phyloP scores from a whole-genome alignment of 2,113 vertebrate species.

The Calidris pygmaea region DNA sequence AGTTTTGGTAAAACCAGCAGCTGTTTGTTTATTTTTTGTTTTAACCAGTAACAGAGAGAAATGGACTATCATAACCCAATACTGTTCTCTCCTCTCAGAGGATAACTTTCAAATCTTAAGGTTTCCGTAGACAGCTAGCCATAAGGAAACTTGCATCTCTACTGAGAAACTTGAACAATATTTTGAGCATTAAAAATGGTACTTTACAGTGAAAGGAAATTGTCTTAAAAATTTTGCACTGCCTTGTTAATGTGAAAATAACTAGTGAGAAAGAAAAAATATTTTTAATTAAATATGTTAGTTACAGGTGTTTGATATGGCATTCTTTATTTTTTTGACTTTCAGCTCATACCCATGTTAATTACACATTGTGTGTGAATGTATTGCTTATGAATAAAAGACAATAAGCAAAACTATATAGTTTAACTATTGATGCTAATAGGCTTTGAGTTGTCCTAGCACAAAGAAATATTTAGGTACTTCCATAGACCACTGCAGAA shows the following conservation, averaged over 20 bases:
- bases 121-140: background rate
- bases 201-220: background rate
- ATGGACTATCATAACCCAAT: background rate
- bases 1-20: background rate
- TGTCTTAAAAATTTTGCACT: background rate
- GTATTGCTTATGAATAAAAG: background rate
- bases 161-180: background rate
- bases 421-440: background rate
- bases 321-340: background rate
- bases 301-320: background rate
- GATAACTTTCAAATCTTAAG: background rate
- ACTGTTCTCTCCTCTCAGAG: background rate
- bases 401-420: background rate
- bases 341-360: background rate
- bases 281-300: background rate
- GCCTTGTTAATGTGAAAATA: background rate
- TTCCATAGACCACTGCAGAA: background rate
- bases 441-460: background rate
- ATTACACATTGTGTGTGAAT: background rate
- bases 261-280: background rate
- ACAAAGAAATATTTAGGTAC: background rate
- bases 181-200: background rate
- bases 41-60: background rate
- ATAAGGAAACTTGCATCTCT: background rate
- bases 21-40: background rate